These are phyloP conservation scores for Spongilla lacustris DNA, from an alignment of 37 sponge, comb jelly and placozoan genomes.

Conservation along the genomic window DNA sequence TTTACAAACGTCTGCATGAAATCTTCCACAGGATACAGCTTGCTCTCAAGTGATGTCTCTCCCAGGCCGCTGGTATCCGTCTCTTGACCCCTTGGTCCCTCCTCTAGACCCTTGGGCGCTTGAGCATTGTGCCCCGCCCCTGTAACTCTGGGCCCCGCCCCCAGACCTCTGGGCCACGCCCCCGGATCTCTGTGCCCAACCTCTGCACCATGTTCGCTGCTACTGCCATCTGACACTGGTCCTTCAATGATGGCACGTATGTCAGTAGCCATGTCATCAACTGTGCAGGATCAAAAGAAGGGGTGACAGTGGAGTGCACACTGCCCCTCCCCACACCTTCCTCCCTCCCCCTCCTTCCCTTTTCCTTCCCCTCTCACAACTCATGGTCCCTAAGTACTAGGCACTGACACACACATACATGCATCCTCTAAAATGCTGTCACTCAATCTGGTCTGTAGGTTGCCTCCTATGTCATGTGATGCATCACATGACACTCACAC, in stretches of 20 bases:
- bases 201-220: not conserved
- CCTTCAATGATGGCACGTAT: not conserved
- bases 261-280: not conserved
- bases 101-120: too few species aligned
- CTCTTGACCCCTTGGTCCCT: not conserved
- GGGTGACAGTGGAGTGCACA: not conserved
- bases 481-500: too few species aligned
- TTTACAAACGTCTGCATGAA: constrained; percentile 32
- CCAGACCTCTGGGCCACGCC: too few species aligned
- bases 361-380: not conserved
- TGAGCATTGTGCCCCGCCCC: too few species aligned
- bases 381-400: too few species aligned
- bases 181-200: not conserved
- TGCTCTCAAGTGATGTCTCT: not conserved
- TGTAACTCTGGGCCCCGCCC: too few species aligned
- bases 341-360: not conserved
- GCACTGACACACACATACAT: too few species aligned
- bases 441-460: too few species aligned
- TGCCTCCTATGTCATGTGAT: too few species aligned
- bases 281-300: not conserved
- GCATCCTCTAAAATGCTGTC: too few species aligned
- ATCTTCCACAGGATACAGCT: constrained; percentile 32
- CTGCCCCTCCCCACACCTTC: not conserved
- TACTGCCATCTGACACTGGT: not conserved
- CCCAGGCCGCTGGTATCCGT: not conserved